These are phyloP conservation scores for Melinaea menophilus DNA, from an alignment of 2,888 invertebrate genomes.

Conservation along the genomic window DNA sequence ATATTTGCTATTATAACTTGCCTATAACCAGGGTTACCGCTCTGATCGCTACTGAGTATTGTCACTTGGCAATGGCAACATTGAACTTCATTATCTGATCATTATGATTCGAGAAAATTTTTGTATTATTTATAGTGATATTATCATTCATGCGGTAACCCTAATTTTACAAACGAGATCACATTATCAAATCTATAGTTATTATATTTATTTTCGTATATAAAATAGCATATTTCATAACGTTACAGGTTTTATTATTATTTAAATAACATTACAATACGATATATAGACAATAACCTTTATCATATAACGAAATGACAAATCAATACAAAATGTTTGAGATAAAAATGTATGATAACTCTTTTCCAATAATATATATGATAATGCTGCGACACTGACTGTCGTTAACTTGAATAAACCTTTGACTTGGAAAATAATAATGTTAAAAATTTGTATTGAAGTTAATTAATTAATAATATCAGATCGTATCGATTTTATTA, in stretches of 20 bases:
- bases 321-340: too few species aligned
- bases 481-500: not conserved
- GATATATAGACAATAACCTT: not conserved
- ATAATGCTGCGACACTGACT: too few species aligned
- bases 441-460: too few species aligned
- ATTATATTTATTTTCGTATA: conserved; percentile 10
- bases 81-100: not conserved
- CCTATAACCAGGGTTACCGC: not conserved
- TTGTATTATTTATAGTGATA: not conserved
- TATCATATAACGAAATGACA: not conserved
- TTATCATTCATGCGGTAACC: not conserved
- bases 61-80: not conserved
- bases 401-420: too few species aligned
- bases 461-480: too few species aligned
- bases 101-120: not conserved
- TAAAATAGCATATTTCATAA: conserved; percentile 14
- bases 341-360: too few species aligned
- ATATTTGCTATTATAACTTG: conserved; percentile 3
- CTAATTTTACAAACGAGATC: conserved; percentile 10
- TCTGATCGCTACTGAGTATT: not conserved
- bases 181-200: conserved; percentile 12
- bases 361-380: too few species aligned
- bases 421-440: too few species aligned
- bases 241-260: not conserved
- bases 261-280: conserved; percentile 2